phyloP scores from a whole-genome alignment of 2,888 invertebrate species.

The Lycaena phlaeas region DNA sequence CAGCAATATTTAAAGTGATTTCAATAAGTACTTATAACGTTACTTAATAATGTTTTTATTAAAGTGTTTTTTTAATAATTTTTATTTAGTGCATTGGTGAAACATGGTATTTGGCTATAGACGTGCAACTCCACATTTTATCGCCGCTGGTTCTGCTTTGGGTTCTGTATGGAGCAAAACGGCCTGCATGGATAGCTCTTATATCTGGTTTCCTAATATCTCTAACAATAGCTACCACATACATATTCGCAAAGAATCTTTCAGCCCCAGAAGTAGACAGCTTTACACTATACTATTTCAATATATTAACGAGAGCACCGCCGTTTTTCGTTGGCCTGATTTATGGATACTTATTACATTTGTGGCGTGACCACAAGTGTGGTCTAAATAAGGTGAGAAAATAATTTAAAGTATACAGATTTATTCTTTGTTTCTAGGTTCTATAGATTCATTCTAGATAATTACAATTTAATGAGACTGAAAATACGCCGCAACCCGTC shows the following conservation, averaged over 20 bases:
- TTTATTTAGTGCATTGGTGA: slow-evolving; percentile 24
- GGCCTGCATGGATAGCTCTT: slow-evolving; percentile 20
- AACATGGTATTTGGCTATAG: slow-evolving; percentile 26
- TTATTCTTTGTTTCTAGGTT: too few species aligned
- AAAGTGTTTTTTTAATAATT: neutral
- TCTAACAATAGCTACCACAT: slow-evolving; percentile 25
- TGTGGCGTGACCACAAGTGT: slow-evolving; percentile 29
- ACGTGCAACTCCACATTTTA: slow-evolving; percentile 26
- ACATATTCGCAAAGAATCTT: slow-evolving; percentile 12
- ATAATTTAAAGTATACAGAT: too few species aligned
- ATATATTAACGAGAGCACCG: slow-evolving; percentile 36
- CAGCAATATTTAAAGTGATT: too few species aligned
- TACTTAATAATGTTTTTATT: too few species aligned
- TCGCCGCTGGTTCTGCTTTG: slow-evolving; percentile 26
- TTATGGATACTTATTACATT: slow-evolving; percentile 46
- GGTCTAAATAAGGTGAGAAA: slow-evolving; percentile 22
- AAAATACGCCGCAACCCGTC: too few species aligned
- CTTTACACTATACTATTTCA: slow-evolving; percentile 34
- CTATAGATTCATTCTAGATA: too few species aligned
- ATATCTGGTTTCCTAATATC: slow-evolving; percentile 12
- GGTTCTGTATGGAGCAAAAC: slow-evolving; percentile 20
- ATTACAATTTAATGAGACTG: too few species aligned
- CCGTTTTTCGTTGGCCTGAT: slow-evolving; percentile 35
- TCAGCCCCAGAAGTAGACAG: slow-evolving; percentile 13
- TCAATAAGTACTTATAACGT: too few species aligned